Conservation (phyloP, 2,888 invertebrate genomes). For the Dynastes grantii region DNA sequence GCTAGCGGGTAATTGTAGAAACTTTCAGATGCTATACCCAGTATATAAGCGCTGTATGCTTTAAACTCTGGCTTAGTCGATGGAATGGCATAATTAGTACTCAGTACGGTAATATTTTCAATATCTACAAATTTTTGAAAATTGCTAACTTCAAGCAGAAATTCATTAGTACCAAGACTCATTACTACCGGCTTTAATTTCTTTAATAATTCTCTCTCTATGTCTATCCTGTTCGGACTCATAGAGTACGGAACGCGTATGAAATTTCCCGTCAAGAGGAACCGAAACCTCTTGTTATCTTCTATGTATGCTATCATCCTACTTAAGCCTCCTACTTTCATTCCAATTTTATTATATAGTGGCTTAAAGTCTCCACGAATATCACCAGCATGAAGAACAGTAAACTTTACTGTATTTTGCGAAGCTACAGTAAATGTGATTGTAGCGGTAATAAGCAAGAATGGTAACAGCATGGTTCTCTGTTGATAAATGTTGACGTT, state of each 20-base stretch:
- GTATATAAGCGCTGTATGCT: background rate
- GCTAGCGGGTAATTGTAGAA: background rate
- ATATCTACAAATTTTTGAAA: background rate
- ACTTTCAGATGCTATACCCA: background rate
- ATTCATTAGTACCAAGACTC: background rate
- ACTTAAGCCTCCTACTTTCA: slow-evolving; percentile 6
- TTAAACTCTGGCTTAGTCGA: background rate
- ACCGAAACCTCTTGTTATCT: background rate
- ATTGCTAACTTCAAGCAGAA: background rate
- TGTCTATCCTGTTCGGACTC: background rate
- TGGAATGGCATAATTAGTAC: background rate
- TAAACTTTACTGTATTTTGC: background rate
- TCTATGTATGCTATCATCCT: background rate
- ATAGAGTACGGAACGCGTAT: background rate
- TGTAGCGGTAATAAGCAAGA: too few relatives aligned
- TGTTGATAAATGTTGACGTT: too few relatives aligned
- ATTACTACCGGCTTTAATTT: background rate
- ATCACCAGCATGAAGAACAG: background rate
- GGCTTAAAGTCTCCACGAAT: background rate
- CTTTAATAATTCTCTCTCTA: background rate
- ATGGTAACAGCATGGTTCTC: too few relatives aligned
- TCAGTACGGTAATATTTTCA: background rate
- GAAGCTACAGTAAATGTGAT: background rate
- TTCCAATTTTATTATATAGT: background rate
- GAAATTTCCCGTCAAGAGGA: slow-evolving; percentile 13